phyloP scores from a whole-genome alignment of 2,113 vertebrate species.

The Ochotona princeps region DNA sequence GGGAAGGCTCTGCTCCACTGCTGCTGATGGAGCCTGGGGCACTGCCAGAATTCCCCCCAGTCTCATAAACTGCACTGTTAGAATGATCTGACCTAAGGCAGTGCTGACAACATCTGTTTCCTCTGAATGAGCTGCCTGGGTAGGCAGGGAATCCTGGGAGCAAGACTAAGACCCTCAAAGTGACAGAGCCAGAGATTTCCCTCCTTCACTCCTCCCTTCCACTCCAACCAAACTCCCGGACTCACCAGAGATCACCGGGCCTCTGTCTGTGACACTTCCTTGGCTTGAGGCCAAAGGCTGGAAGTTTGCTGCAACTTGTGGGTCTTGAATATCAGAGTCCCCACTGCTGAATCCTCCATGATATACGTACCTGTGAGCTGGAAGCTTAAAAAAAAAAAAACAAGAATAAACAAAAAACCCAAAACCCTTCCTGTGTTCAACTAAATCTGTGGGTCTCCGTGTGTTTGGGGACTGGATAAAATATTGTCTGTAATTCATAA shows the following conservation, averaged over 20 bases:
- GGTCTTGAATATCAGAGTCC: background rate
- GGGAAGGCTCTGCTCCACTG: background rate
- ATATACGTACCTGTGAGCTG: accelerated
- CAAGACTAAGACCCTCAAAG: background rate
- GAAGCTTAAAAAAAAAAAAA: background rate
- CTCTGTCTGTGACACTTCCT: background rate
- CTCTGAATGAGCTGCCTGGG: background rate
- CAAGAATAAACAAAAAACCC: too few species aligned
- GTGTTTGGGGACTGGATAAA: too few species aligned
- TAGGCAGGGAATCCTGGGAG: background rate
- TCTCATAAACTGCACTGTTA: background rate
- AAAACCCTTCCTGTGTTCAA: too few species aligned
- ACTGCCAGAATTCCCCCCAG: background rate
- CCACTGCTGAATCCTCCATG: background rate
- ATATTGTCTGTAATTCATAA: too few species aligned
- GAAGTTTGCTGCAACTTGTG: background rate
- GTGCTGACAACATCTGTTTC: background rate
- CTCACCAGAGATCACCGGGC: background rate
- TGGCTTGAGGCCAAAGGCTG: background rate
- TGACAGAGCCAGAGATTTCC: background rate
- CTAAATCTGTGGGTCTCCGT: too few species aligned
- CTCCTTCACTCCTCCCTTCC: too few species aligned
- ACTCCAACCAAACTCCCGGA: background rate
- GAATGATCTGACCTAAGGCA: background rate
- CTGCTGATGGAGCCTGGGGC: background rate